phyloP scores from a whole-genome alignment of 2,797 vertebrate species.

The Pseudomugil gertrudae region DNA sequence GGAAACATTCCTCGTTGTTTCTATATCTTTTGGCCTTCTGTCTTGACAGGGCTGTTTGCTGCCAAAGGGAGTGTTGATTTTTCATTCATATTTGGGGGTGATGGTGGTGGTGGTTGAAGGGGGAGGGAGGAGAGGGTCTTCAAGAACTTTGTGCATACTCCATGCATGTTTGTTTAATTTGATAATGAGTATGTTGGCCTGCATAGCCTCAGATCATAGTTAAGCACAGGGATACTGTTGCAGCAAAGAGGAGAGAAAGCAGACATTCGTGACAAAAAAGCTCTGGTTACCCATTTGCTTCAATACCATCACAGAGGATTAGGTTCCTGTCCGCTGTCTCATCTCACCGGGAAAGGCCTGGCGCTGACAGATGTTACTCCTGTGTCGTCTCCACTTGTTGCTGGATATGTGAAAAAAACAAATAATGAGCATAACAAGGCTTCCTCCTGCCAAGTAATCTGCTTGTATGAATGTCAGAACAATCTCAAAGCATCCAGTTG shows the following conservation, averaged over 20 bases:
- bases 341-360: slow-evolving; percentile 48
- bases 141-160: slow-evolving; percentile 52
- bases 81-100: slow-evolving; percentile 40
- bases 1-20: slow-evolving; percentile 36
- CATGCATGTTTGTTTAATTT: slow-evolving; percentile 72
- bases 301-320: slow-evolving; percentile 63
- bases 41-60: slow-evolving; percentile 25
- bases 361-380: slow-evolving; percentile 67
- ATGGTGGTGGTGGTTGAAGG: too few species aligned
- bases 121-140: slow-evolving; percentile 33
- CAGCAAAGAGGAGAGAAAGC: slow-evolving; percentile 69
- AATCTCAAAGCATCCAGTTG: slow-evolving; percentile 26
- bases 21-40: slow-evolving; percentile 23
- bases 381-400: slow-evolving; percentile 62
- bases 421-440: slow-evolving; percentile 52
- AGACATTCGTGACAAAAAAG: slow-evolving; percentile 74
- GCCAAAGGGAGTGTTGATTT: slow-evolving; percentile 40
- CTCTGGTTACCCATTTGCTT: slow-evolving; percentile 77
- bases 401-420: slow-evolving; percentile 53
- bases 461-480: slow-evolving; percentile 29
- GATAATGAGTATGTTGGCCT: slow-evolving; percentile 73
- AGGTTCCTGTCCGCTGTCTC: slow-evolving; percentile 64
- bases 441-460: slow-evolving; percentile 43
- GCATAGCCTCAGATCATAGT: slow-evolving; percentile 67
- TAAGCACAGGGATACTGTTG: slow-evolving; percentile 71